Base-by-base conservation (phyloP, 2,888 invertebrate species). In the Epinotia demarniana region DNA sequence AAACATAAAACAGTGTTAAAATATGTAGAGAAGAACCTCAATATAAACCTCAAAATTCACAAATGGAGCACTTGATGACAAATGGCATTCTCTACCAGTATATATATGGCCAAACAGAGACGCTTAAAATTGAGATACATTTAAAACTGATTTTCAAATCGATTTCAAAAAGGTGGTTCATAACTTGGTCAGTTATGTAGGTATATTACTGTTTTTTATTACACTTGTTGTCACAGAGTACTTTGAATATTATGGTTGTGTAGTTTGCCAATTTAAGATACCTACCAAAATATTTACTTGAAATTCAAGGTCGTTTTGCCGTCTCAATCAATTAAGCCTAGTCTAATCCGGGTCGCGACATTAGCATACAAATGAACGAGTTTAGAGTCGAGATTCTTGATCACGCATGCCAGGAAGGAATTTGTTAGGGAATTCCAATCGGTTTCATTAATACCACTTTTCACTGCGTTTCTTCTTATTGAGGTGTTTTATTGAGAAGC, bases 361-460 rank as follows among this genome's bases (percentile, higher is more conserved):
- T 68, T 68, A 68, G 57, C 58, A 68, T 68, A 46, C 68, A 68
- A 68, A 68, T 68, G 68, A 58, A 68, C 53, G 66, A n/a, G 11
- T 68, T 57, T 39, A 43, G 67, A 58, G 43, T 43, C 19, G 27
- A 55, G 13, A 55, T 67, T 27, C 13, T n/a, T 55, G 33, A 33
- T 66, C 62, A n/a, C 11, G 11, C 16, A 12, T 66, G 27, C 11
- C 43, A 16, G 13, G 23, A 13, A 16, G 23, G 23, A 13, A 64
- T 64, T 49, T 8, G n/a, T 53, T 53, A 62, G 12, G 62, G 62
- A n/a, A 18, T 62, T 6, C 16, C 43, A 4, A 62, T 43, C 11
- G 62, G 62, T 62, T 62, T 18, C 62, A 16, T 11, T n/a, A 43
- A 62, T 43, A 62, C 43, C 43, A 18, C n/a, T 43, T 62, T 43